Base-by-base conservation (phyloP, 2,113 vertebrate species). In the Mustelus asterias region DNA sequence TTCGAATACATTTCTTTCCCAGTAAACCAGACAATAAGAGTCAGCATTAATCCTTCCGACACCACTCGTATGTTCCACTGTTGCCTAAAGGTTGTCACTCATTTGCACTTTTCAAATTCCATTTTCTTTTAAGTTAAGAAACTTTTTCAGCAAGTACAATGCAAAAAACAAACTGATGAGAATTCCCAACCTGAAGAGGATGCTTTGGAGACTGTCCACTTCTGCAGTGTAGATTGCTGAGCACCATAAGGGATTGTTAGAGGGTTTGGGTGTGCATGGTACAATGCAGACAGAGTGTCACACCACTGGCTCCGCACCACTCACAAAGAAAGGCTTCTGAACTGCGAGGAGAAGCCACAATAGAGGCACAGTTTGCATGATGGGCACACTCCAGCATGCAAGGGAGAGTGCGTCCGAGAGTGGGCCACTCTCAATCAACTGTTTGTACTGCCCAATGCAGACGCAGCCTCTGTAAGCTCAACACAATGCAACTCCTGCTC, bases 251-350 rank as follows among this genome's bases (percentile, higher is more conserved):
- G 69, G 69, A 72, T 72, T 54, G 37, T 95, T 72, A 72, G 67
- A 95, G 29, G 29, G 54, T 33, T 72, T 48, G 69, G 94, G 67
- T 95, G 94, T 70, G 67, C 94, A 95, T 95, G 69, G 69, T 29
- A 95, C 94, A 95, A 22, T 95, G 67, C 94, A 72, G 67, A 70
- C 93, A 72, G 67, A 72, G 69, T 54, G 70, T 95, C 69, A 95
- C 94, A 93, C 94, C 94, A 95, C 94, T 29, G 41, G 69, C 41
- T 95, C 41, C 24, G 26, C 69, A 72, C 67, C 67, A 76, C 67
- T 70, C 94, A 95, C 94, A 95, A 95, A 93, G 67, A 76, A 95
- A 72, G 26, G 69, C 94, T 95, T 95, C 67, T 72, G 94, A 95
- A 72, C 33, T 95, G 94, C 0, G 69, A 95, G 37, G 48, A 72